Conservation (phyloP, 37 sponge, comb jelly and placozoan species). For the Ephydatia muelleri region DNA sequence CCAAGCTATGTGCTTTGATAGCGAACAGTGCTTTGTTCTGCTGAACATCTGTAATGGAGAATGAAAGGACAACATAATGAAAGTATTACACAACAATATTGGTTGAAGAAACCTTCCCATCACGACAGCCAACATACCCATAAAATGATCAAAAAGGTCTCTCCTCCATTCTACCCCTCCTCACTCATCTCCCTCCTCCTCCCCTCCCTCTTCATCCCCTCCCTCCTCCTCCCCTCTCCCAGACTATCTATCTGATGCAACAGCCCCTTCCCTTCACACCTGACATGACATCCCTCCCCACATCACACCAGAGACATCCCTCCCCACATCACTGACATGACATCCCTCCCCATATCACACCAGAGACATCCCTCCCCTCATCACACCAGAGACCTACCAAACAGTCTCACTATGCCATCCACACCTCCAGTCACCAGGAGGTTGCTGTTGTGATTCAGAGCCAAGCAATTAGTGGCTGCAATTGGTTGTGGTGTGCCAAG, state of each 20-base stretch:
- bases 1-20: slow-evolving; percentile 85
- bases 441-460: slow-evolving; percentile 96
- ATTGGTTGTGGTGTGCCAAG: not conserved
- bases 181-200: too few species aligned
- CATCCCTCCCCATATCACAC: too few species aligned
- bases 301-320: not conserved
- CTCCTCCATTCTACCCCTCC: too few species aligned
- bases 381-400: slow-evolving; percentile 39
- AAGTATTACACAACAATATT: too few species aligned
- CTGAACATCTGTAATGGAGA: slow-evolving; percentile 54
- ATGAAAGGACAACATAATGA: not conserved
- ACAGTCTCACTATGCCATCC: slow-evolving; percentile 93
- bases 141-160: too few species aligned
- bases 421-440: slow-evolving; percentile 87
- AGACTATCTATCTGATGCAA: too few species aligned
- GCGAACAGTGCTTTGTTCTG: slow-evolving; percentile 76
- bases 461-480: slow-evolving; percentile 71
- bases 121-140: too few species aligned
- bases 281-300: too few species aligned
- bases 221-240: not conserved
- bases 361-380: too few species aligned
- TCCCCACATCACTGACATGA: not conserved
- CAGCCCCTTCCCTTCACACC: not conserved
- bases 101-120: too few species aligned
- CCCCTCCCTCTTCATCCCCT: not conserved